Base-by-base conservation (phyloP, 2,888 invertebrate genomes). In the Rotaria macrura region DNA sequence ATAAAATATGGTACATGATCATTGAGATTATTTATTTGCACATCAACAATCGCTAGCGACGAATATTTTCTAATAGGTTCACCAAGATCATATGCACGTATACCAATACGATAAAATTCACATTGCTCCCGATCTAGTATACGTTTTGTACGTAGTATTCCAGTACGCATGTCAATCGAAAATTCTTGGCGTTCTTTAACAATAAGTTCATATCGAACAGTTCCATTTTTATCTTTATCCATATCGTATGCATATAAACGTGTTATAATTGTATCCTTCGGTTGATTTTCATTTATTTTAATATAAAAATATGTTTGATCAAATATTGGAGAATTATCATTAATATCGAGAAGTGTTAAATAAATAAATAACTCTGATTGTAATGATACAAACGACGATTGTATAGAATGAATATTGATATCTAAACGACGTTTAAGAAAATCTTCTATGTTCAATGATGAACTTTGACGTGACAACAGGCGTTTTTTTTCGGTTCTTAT, bases 1-100 rank as follows among this genome's bases (percentile, higher is more conserved):
- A 79, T 10, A 79, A 79, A 79, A 43, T 79, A 79, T 43, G 79
- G 43, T 14, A 79, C 79, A 79, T 79, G 79, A 43, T 79, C 79
- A 79, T 79, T 79, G 4, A 43, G 79, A 79, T 79, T 79, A 43
- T 79, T 43, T 20, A 79, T n/a, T 43, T 43, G 25, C 14, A 79
- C 14, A 79, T 79, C 79, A 40, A 79, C 79, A 43, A 79, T 79
- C 0, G n/a, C 43, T 10, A 43, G 43, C 0, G 79, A 79, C 6
- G 79, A 79, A 43, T 43, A 43, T 43, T 43, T 40, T 65, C 34
- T 34, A 29, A 5, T 65, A 12, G 40, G 40, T 43, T n/a, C 25
- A 25, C 79, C 79, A 43, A 79, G 43, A 79, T 79, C 79, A n/a
- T 79, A n/a, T 9, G 79, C 79, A 43, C 79, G 79, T 43, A 79